phyloP scores from a whole-genome alignment of 92 coral and sea anemone species.

The Porites cylindrica region DNA sequence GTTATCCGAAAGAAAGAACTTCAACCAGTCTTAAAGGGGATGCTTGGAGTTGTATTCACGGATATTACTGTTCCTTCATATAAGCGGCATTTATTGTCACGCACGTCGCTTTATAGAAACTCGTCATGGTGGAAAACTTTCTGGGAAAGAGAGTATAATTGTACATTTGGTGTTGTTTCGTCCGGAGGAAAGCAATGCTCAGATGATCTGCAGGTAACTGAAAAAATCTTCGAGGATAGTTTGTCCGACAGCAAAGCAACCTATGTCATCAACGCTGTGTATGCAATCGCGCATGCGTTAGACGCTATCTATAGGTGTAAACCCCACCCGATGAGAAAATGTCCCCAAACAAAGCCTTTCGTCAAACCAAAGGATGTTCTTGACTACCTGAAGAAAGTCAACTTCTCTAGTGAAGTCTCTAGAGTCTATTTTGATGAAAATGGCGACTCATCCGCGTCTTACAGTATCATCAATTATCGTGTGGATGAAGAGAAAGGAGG shows the following conservation, averaged over 20 bases:
- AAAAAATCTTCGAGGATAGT: conserved; percentile 35
- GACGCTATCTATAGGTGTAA: conserved; percentile 70
- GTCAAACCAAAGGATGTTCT: conserved; percentile 67
- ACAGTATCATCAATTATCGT: conserved; percentile 77
- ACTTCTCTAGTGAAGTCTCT: conserved; percentile 56
- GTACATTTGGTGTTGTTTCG: conserved; percentile 50
- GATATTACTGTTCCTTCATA: conserved; percentile 60
- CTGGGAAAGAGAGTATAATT: conserved; percentile 72
- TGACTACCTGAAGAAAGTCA: conserved; percentile 59
- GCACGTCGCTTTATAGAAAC: conserved; percentile 67
- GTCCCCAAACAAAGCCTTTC: conserved; percentile 63
- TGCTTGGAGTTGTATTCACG: conserved; percentile 74
- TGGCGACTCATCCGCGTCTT: conserved; percentile 75
- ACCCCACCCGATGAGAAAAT: conserved; percentile 42
- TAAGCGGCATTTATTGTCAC: conserved; percentile 50
- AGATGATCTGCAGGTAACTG: conserved; percentile 41
- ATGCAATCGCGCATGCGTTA: conserved; percentile 89
- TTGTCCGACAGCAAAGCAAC: conserved; percentile 74
- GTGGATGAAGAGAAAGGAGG: conserved; percentile 45
- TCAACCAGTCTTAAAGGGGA: conserved; percentile 66
- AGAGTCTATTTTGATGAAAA: conserved; percentile 71
- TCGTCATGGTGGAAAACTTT: conserved; percentile 77
- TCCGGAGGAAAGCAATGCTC: conserved; percentile 43
- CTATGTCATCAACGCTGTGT: conserved; percentile 86
- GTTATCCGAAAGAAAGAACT: conserved; percentile 20